A percentile compares a stretch with the other conserved stretches of the same genome.
phyloP scores from a whole-genome alignment of 1,140 invertebrate genomes.

The Neomicropteryx cornuta region DNA sequence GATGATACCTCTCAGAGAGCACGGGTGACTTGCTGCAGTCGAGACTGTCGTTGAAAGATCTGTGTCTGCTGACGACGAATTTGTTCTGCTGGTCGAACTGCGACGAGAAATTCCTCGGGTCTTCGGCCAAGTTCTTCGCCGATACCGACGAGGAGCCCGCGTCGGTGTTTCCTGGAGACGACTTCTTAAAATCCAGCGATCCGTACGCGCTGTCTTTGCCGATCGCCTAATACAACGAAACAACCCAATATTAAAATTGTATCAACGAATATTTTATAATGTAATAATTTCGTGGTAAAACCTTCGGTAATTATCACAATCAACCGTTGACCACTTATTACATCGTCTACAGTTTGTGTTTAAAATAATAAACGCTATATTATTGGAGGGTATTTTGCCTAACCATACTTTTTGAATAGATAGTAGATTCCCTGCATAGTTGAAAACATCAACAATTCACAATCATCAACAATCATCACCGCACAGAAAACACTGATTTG shows the following conservation, averaged over 20 bases:
- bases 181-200: slow-evolving; percentile 32
- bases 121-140: slow-evolving; percentile 18
- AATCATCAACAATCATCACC: no score
- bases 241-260: no score
- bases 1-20: slow-evolving; percentile 9
- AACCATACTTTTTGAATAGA: no score
- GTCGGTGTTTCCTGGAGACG: slow-evolving; percentile 18
- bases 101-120: slow-evolving; percentile 31
- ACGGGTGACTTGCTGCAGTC: slow-evolving; percentile 19
- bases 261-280: no score
- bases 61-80: slow-evolving; percentile 15
- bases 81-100: slow-evolving; percentile 25
- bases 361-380: no score
- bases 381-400: no score
- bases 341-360: no score
- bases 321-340: slow-evolving; percentile 23
- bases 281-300: slow-evolving; percentile 30
- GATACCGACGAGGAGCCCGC: slow-evolving; percentile 16
- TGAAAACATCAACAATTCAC: no score
- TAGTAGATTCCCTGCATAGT: no score
- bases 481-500: no score
- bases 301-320: slow-evolving; percentile 33
- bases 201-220: slow-evolving; percentile 40
- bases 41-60: slow-evolving; percentile 26
- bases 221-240: no score